Percentiles rank a stretch among this genome's conserved stretches.
phyloP scores from a whole-genome alignment of 2,888 invertebrate genomes.

The Alentia gelatinosa region DNA sequence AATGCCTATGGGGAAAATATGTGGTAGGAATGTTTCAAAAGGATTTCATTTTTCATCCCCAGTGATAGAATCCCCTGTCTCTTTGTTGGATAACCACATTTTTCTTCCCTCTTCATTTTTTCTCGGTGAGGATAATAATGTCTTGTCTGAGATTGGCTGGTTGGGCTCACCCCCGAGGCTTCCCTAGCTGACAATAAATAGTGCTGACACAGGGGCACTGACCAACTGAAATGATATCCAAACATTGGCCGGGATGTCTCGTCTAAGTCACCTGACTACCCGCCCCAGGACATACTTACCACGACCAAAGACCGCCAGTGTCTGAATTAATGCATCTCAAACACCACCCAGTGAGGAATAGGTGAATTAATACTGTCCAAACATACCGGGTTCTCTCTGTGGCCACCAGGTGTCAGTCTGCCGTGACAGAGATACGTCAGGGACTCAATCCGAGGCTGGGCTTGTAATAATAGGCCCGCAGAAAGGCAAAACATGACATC shows the following conservation, averaged over 20 bases:
- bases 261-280: constrained; percentile 25
- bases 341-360: not conserved
- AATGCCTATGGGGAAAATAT: too few species aligned
- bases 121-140: too few species aligned
- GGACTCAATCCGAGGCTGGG: not conserved
- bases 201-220: not conserved
- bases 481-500: constrained; percentile 44
- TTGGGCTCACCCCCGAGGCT: not conserved
- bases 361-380: constrained; percentile 42
- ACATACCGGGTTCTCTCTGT: not conserved
- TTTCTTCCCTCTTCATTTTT: not conserved
- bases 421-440: constrained; percentile 17
- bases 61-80: too few species aligned
- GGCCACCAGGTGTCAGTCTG: constrained; percentile 18
- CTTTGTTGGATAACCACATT: too few species aligned
- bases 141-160: too few species aligned
- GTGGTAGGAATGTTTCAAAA: too few species aligned
- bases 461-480: not conserved
- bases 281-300: constrained; percentile 43
- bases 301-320: not conserved
- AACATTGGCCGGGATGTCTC: not conserved
- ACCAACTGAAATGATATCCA: constrained; percentile 49
- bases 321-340: constrained; percentile 40
- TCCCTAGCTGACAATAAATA: not conserved
- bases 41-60: too few species aligned